These are phyloP conservation scores for Lasiommata megera DNA, from an alignment of 2,888 invertebrate genomes.

Conservation along the genomic window DNA sequence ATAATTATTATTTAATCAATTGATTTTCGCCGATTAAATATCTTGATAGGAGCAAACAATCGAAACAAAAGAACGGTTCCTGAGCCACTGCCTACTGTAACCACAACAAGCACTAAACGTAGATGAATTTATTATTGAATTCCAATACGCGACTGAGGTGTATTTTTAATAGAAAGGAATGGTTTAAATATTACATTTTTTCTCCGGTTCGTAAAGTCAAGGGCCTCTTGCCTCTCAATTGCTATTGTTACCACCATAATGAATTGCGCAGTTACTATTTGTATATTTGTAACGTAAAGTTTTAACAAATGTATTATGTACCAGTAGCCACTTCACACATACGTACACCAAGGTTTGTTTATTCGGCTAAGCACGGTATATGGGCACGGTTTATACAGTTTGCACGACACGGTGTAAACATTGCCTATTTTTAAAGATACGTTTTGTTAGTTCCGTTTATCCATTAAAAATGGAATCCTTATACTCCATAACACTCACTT, in stretches of 20 bases:
- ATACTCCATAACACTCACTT: too few species aligned
- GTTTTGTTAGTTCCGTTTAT: too few species aligned
- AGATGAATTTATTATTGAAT: neutral
- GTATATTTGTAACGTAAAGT: slow-evolving; percentile 3
- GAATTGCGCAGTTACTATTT: slow-evolving; percentile 8
- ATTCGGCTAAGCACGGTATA: neutral
- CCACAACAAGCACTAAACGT: neutral
- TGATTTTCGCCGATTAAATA: slow-evolving; percentile 2
- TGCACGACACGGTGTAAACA: too few species aligned
- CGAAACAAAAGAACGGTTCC: neutral
- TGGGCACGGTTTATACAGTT: neutral
- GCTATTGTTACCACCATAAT: neutral
- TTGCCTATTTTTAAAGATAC: neutral
- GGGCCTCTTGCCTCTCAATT: neutral
- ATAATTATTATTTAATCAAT: slow-evolving; percentile 1
- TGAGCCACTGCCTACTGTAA: neutral
- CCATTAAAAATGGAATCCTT: too few species aligned
- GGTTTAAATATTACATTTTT: neutral
- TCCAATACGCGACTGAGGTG: too few species aligned
- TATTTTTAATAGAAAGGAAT: too few species aligned
- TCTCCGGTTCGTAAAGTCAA: neutral
- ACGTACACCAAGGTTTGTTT: slow-evolving; percentile 17
- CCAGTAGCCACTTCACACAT: slow-evolving; percentile 9
- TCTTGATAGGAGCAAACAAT: slow-evolving; percentile 5
- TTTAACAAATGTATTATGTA: neutral